Evolutionary conservation across 2,888 invertebrate genomes (phyloP), one percentile per base, ranked within the genome.

Genomic region (Phoenoteleia sp.): DNA sequence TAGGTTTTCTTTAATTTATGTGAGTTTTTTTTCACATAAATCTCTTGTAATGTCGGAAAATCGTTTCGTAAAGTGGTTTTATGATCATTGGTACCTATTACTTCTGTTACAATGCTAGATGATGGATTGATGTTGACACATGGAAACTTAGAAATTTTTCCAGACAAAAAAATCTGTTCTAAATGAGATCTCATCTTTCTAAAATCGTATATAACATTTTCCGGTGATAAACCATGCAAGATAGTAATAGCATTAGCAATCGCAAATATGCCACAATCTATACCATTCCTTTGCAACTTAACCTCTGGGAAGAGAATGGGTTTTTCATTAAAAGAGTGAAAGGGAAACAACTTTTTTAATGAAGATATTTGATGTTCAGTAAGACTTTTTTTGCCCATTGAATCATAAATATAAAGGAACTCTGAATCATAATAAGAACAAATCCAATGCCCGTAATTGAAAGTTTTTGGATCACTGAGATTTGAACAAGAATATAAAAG

Each of bases 161-260:
- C 27, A 1, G 1, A 1, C 7, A 27, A 3, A 36, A 66, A 49
- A n/a, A 66, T 66, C 2, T 11, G 39, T 39, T 47, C 11, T 49
- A 60, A 67, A 69, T 77, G 58, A 39, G 36, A 25, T 36, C 84
- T 88, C 25, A 87, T 80, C 69, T 90, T 88, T 17, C 72, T 25
- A 15, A 19, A 17, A 60, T 69, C 27, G 60, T 77, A 69, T n/a
- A 23, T 15, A 15, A 77, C 49, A 45, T 67, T 67, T 52, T 77
- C 77, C 15, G 67, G 69, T 13, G 11, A 21, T 0, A 69, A 39
- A 0, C 29, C 42, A 89, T 77, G 47, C 4, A 58, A 2, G 23
- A 75, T 60, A 21, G 66, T 45, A 2, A 81, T 23, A 5, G 69
- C 75, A 60, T 76, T 76, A 25, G 81, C 81, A 36, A 81, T 76